These are phyloP conservation scores for Thryonomys swinderianus DNA, from an alignment of 2,113 vertebrate species.

Conservation along the genomic window DNA sequence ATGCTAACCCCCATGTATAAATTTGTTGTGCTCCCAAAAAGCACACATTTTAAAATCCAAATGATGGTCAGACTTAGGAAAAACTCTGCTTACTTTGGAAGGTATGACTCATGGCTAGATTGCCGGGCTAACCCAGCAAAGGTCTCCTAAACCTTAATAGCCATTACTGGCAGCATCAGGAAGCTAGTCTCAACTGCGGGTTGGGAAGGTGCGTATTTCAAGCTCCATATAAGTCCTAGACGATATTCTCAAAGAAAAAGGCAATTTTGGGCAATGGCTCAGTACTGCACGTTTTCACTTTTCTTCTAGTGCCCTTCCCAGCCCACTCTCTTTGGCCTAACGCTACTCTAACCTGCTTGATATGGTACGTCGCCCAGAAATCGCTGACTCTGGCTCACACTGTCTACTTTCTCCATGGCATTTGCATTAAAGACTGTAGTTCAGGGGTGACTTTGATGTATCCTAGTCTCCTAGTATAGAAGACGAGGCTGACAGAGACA, in stretches of 20 bases:
- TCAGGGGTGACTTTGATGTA: neutral
- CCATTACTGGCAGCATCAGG: neutral
- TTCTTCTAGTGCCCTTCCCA: neutral
- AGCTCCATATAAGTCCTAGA: neutral
- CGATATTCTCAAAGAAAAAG: constrained; percentile 26
- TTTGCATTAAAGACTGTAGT: neutral
- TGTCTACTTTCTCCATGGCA: neutral
- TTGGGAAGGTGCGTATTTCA: neutral
- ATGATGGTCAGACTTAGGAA: neutral
- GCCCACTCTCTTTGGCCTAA: neutral
- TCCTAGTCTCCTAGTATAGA: neutral
- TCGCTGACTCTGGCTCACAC: neutral
- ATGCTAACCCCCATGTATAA: constrained; percentile 26
- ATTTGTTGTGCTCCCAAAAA: neutral
- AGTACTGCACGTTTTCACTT: neutral
- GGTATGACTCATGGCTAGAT: neutral
- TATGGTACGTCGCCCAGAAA: constrained; percentile 11
- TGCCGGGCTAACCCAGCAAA: neutral
- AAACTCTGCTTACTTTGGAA: neutral
- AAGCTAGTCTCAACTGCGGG: neutral
- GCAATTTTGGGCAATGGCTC: neutral
- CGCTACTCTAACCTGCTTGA: neutral
- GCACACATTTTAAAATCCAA: constrained; percentile 1
- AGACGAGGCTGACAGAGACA: neutral
- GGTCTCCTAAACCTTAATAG: neutral